Conservation (phyloP, 1,140 invertebrate genomes). For the Polypedilum pembai region DNA sequence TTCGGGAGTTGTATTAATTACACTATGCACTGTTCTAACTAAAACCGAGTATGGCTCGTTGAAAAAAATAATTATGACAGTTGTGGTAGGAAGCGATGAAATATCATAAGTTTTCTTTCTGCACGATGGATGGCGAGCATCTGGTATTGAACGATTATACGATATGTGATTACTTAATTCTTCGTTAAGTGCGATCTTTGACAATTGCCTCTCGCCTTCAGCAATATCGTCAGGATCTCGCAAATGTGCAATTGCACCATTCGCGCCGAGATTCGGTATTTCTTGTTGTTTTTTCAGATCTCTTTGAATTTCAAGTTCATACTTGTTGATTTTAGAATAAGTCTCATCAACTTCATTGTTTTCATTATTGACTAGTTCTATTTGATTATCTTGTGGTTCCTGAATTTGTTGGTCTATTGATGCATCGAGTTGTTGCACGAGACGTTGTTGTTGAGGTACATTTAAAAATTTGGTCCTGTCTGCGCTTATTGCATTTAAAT, state of each 20-base stretch:
- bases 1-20: conserved; percentile 68
- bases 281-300: conserved; percentile 41
- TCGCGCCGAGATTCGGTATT: conserved; percentile 51
- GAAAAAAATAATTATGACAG: conserved; percentile 79
- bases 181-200: conserved; percentile 75
- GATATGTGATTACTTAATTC: conserved; percentile 73
- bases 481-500: conserved; percentile 1
- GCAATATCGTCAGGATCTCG: conserved; percentile 48
- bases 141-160: conserved; percentile 62
- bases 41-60: conserved; percentile 84
- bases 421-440: neutral
- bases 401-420: neutral
- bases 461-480: neutral
- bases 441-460: conserved; percentile 15
- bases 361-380: conserved; percentile 2
- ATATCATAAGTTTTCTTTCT: conserved; percentile 44
- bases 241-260: conserved; percentile 55
- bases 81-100: conserved; percentile 47
- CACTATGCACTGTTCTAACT: conserved; percentile 76
- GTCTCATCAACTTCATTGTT: neutral
- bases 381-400: neutral
- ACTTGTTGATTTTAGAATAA: conserved; percentile 37
- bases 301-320: conserved; percentile 40
- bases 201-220: conserved; percentile 56
- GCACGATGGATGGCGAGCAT: conserved; percentile 49